Evolutionary conservation across 2,797 vertebrate genomes (phyloP), one percentile per base, ranked within the genome.

Genomic region (Rhadinocentrus ornatus): DNA sequence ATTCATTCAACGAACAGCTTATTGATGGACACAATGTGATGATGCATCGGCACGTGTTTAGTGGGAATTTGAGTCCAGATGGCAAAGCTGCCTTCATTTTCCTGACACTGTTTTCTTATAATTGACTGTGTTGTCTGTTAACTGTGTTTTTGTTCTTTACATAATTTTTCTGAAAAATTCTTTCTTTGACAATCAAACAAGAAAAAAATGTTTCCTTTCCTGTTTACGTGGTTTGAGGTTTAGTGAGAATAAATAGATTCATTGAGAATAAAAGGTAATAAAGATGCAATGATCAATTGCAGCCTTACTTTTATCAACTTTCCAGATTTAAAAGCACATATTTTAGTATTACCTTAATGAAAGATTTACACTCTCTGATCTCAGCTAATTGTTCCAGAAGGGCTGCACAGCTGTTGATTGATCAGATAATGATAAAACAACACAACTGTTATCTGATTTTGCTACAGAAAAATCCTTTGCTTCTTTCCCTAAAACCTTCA

Each of bases 11-110:
- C 32, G 69, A 77, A 34, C 64, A 66, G 73, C 27, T 63, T 80
- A 84, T 39, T 62, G 74, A 81, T 44, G 34, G 41, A 71, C 65
- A 63, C 57, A 59, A 60, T 79, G 50, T 74, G 60, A 72, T 8
- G 80, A 53, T 71, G 46, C 66, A 53, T 71, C 20, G 5, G 76
- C 79, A 78, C n/a, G 29, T 86, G 81, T 80, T 82, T 63, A 73
- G 60, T 65, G 3, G 64, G 89, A 86, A 88, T 89, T 90, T 84
- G 72, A 58, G 60, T 84, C 86, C 88, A 89, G 84, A 89, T 91
- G 88, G 87, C 66, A 62, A 64, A 46, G 46, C 60, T 66, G 73
- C 67, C 73, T 78, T 73, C 29, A 35, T 61, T 80, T 75, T 7
- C 41, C 55, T 63, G 75, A 66, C 37, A 32, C 53, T 39, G 56